Base-by-base conservation (phyloP, 2,797 vertebrate genomes). In the Neopelma chrysocephalum region DNA sequence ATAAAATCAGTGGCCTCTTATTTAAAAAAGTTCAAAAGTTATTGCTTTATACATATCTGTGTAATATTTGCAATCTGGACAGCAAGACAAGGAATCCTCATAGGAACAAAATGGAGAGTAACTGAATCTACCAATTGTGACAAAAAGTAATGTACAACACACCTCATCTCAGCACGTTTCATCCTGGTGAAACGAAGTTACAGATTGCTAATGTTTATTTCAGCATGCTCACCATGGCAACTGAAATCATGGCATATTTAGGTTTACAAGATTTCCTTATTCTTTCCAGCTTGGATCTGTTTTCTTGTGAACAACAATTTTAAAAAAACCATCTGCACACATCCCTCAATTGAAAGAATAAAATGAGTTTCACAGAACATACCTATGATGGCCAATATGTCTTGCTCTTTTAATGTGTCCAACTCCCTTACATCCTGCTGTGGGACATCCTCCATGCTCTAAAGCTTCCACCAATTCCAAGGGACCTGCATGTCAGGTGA, bases 381-480 rank as follows among this genome's bases (percentile, higher is more conserved):
- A 99, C 98, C 98, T 98, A 87, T 98, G 98, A 92, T 98, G 98
- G 73, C 98, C 98, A 1, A 98, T 97, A 79, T 98, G 98, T 78
- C 98, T 98, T 7, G 98, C 98, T 95, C 97, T 98, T 97, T 99
- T 99, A 89, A 98, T 98, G 80, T 98, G 98, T 42, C 98, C 98
- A 81, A 98, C 71, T 50, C 98, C 98, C 96, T 97, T 98, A 95
- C 98, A 99, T 75, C 98, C 98, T 31, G 97, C 97, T 36, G 98
- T 98, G 65, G 98, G 97, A 96, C 98, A 98, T 18, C 98, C 98
- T 50, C 98, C 96, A 43, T 98, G 97, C 90, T 98, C 98, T 61
- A 98, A 98, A 62, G 97, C 96, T 94, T 98, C 98, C 96, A 98
- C 98, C 94, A 98, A 72, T 60, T 99, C 98, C 96, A 98, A 95